phyloP scores from a whole-genome alignment of 2,888 invertebrate species.

The Standfussiana lucernea region DNA sequence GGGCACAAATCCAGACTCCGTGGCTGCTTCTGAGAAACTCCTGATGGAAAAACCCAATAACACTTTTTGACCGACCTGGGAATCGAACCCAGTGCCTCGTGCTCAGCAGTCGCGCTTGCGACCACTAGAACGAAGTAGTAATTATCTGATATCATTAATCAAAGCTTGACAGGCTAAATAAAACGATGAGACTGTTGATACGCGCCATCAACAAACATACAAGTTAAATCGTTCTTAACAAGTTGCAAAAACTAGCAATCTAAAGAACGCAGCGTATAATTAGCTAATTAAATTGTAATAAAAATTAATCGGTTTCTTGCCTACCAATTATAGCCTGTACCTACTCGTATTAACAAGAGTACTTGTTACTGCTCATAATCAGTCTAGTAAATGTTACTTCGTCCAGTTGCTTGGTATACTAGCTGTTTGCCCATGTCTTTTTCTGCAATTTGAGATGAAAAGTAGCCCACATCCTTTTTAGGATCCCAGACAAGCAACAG shows the following conservation, averaged over 20 bases:
- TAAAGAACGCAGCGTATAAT: slow-evolving; percentile 13
- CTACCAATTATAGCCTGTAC: neutral
- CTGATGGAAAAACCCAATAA: no score
- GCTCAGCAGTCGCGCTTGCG: no score
- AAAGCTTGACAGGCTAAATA: neutral
- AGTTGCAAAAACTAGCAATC: neutral
- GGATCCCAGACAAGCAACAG: no score
- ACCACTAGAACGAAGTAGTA: no score
- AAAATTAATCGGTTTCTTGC: slow-evolving; percentile 36
- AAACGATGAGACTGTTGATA: neutral
- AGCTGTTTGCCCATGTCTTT: neutral
- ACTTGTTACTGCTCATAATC: neutral
- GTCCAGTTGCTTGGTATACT: no score
- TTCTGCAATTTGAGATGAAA: neutral
- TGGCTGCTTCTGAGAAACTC: no score
- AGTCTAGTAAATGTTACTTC: neutral
- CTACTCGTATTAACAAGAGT: slow-evolving; percentile 1
- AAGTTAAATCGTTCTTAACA: neutral
- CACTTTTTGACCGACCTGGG: no score
- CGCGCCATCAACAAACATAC: slow-evolving; percentile 7
- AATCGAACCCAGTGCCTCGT: no score
- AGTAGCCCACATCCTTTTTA: no score
- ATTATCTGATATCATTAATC: neutral
- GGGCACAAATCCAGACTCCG: no score
- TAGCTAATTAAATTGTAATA: slow-evolving; percentile 20